A percentile compares a stretch with the other conserved stretches of the same genome.
Conservation (phyloP, 2,113 vertebrate species). For the Mionectes macconnelli region DNA sequence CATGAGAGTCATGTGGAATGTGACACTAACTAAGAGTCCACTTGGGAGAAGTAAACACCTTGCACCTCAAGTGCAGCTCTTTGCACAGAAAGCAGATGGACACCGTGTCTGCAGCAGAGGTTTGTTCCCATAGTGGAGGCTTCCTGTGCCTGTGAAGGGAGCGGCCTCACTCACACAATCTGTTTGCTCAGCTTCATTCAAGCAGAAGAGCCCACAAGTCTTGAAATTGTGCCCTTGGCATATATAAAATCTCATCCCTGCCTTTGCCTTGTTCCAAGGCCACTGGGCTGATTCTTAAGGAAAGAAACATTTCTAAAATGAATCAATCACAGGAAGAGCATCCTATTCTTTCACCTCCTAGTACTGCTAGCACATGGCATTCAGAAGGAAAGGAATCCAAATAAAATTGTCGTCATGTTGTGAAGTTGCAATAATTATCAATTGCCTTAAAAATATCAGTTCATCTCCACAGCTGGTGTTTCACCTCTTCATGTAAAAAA, state of each 20-base stretch:
- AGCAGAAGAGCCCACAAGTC: neutral
- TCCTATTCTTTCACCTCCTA: neutral
- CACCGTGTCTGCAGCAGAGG: neutral
- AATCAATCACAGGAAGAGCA: constrained; percentile 17
- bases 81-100: neutral
- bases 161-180: neutral
- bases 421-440: neutral
- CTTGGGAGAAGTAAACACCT: constrained; percentile 28
- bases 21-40: neutral
- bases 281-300: neutral
- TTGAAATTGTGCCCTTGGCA: constrained; percentile 10
- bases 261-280: constrained; percentile 1
- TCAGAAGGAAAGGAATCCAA: neutral
- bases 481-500: neutral
- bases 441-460: neutral
- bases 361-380: neutral
- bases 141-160: constrained; percentile 8
- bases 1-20: neutral
- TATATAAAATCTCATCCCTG: constrained; percentile 19
- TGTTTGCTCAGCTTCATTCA: constrained; percentile 12
- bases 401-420: neutral
- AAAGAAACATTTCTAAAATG: neutral
- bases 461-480: neutral
- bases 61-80: neutral
- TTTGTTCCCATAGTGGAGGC: neutral